A percentile compares a stretch with the other conserved stretches of the same genome.
These are phyloP conservation scores for Epinephelus lanceolatus DNA, from an alignment of 2,113 vertebrate genomes.

Conservation along the genomic window DNA sequence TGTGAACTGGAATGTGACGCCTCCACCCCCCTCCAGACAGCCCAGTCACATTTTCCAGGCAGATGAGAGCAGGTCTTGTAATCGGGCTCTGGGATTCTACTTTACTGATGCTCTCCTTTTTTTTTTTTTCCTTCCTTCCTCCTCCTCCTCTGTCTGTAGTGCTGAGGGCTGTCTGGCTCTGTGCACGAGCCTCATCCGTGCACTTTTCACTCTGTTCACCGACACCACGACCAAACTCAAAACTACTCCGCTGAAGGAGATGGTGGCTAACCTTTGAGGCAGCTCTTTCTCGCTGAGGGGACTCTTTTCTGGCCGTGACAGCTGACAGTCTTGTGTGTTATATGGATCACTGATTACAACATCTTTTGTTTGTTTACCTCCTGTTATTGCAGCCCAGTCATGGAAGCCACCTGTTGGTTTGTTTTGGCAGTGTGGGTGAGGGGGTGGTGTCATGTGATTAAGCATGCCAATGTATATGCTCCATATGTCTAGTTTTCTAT, in stretches of 20 bases:
- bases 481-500: background rate
- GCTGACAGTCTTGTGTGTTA: background rate
- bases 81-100: constrained; percentile 73
- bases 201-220: constrained; percentile 26
- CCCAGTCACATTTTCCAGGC: constrained; percentile 79
- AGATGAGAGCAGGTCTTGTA: constrained; percentile 73
- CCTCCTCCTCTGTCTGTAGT: constrained; percentile 41
- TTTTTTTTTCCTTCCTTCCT: background rate
- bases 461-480: background rate
- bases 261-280: background rate
- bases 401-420: constrained; percentile 14
- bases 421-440: background rate
- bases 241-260: background rate
- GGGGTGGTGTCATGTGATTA: background rate
- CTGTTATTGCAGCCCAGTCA: background rate
- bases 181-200: background rate
- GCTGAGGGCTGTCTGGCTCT: constrained; percentile 48
- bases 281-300: background rate
- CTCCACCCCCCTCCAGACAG: constrained; percentile 64
- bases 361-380: background rate
- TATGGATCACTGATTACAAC: background rate
- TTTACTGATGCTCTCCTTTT: constrained; percentile 66
- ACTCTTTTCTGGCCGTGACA: background rate
- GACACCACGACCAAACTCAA: background rate
- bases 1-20: constrained; percentile 70